A percentile compares a stretch with the other conserved stretches of the same genome.
Evolutionary conservation across 1,140 invertebrate genomes (phyloP).

Genomic region (Popillia japonica): DNA sequence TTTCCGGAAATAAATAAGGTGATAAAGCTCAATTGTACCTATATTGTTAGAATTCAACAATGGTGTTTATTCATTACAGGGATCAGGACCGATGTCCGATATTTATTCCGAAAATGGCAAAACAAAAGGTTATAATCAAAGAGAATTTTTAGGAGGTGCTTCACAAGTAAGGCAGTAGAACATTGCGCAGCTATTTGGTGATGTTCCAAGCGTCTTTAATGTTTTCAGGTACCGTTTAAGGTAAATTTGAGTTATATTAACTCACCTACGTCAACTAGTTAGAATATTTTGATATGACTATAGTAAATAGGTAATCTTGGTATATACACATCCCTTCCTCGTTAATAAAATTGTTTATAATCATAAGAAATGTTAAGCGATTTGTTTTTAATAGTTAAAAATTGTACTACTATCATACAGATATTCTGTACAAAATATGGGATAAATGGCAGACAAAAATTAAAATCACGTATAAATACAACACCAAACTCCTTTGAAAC

Average conservation of each 20-base stretch:
- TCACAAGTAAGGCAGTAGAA: constrained; percentile 19
- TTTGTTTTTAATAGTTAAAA: neutral
- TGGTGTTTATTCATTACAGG: neutral
- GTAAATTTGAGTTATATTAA: constrained; percentile 31
- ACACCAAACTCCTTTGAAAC: too few species aligned
- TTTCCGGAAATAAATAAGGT: constrained; percentile 77
- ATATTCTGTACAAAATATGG: neutral
- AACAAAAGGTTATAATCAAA: constrained; percentile 39
- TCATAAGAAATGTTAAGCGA: neutral
- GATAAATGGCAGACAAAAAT: too few species aligned
- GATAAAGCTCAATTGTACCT: constrained; percentile 53
- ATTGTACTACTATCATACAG: neutral
- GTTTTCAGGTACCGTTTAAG: constrained; percentile 18
- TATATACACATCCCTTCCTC: neutral
- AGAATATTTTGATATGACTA: constrained; percentile 3
- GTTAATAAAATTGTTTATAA: neutral
- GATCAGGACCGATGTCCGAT: constrained; percentile 5
- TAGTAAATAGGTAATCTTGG: neutral
- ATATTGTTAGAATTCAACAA: neutral
- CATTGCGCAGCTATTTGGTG: neutral
- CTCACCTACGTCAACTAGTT: constrained; percentile 20
- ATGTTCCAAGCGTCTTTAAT: neutral
- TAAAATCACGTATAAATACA: too few species aligned
- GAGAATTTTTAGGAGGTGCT: constrained; percentile 39
- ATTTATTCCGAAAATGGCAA: constrained; percentile 34